Evolutionary conservation across 2,888 invertebrate genomes (phyloP).

Genomic region (Salpingus planirostris): DNA sequence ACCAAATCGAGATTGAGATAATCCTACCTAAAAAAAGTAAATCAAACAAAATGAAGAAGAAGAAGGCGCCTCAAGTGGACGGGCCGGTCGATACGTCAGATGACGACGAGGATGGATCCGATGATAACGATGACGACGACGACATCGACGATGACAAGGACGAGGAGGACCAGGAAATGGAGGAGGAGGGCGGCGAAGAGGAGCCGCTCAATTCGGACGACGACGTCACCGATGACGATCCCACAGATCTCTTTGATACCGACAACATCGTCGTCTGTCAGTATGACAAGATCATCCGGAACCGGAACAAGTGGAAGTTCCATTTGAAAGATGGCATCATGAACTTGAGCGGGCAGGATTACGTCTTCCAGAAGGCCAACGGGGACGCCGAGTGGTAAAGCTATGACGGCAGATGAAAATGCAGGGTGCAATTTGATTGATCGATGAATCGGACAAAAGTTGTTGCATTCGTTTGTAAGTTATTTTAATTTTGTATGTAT

Average conservation of each 20-base stretch:
- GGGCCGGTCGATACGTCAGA: constrained; percentile 58
- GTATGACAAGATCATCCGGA: constrained; percentile 98
- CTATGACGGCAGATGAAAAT: no score
- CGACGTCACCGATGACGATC: constrained; percentile 95
- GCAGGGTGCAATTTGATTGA: constrained; percentile 4
- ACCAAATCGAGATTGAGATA: constrained; percentile 41
- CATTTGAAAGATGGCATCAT: constrained; percentile 99
- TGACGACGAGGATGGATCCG: constrained; percentile 66
- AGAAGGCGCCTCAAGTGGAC: constrained; percentile 35
- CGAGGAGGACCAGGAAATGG: constrained; percentile 34
- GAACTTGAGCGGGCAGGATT: constrained; percentile 97
- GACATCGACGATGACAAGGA: constrained; percentile 60
- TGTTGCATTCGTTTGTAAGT: neutral
- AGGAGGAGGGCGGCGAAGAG: constrained; percentile 45
- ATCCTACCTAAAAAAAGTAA: constrained; percentile 36
- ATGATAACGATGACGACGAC: constrained; percentile 54
- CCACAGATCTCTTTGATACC: constrained; percentile 92
- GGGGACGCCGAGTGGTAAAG: constrained; percentile 98
- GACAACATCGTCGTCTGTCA: constrained; percentile 99
- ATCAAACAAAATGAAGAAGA: no score
- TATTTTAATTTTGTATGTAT: constrained; percentile 8
- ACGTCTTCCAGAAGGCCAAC: constrained; percentile 96
- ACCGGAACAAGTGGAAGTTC: constrained; percentile 99
- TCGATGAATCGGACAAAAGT: no score
- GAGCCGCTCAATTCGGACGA: constrained; percentile 95